These are phyloP conservation scores for Otocyon megalotis DNA, from an alignment of 2,113 vertebrate genomes.

Conservation along the genomic window DNA sequence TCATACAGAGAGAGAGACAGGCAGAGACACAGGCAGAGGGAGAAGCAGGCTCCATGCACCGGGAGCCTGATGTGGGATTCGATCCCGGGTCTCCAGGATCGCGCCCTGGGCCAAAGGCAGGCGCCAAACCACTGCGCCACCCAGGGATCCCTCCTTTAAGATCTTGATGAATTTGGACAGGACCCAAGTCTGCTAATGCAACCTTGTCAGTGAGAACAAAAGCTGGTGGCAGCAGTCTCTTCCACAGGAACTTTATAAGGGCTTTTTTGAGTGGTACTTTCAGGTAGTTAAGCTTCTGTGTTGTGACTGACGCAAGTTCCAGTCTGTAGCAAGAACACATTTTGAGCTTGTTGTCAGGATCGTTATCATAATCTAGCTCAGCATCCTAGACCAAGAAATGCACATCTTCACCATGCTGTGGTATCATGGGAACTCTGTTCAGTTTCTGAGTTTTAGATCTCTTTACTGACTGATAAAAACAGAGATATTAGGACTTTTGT, in stretches of 20 bases:
- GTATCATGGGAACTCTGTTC: background rate
- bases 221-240: background rate
- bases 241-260: background rate
- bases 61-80: no score
- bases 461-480: background rate
- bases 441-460: background rate
- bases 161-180: conserved; percentile 1
- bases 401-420: background rate
- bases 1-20: no score
- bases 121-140: no score
- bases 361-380: background rate
- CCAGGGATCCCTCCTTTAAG: no score
- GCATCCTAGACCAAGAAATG: background rate
- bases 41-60: no score
- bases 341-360: background rate
- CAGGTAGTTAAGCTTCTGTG: background rate
- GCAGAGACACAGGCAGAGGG: no score
- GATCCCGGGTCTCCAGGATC: no score
- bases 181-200: background rate
- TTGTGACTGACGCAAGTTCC: background rate
- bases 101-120: no score
- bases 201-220: conserved; percentile 9
- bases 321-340: background rate
- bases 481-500: background rate
- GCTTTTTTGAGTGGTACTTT: background rate